These are phyloP conservation scores for Ametastegia equiseti DNA, from an alignment of 2,888 invertebrate genomes.

Conservation along the genomic window DNA sequence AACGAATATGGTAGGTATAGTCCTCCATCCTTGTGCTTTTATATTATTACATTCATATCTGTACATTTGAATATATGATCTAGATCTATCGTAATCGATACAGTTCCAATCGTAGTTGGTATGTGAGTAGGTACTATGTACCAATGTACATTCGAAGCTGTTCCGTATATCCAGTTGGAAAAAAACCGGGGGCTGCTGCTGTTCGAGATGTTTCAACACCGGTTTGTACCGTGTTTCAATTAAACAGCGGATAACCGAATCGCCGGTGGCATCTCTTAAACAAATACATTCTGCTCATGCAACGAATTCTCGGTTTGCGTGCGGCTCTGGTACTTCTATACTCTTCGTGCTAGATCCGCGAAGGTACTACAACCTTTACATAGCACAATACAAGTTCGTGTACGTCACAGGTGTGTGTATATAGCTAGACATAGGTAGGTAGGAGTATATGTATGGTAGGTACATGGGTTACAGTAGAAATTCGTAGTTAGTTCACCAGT, in stretches of 20 bases:
- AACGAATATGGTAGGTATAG: not conserved
- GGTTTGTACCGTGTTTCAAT: constrained; percentile 34
- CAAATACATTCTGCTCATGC: constrained; percentile 40
- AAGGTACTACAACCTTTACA: constrained; percentile 16
- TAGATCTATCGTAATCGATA: not conserved
- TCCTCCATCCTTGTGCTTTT: not conserved
- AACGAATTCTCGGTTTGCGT: constrained; percentile 25
- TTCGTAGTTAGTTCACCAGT: not conserved
- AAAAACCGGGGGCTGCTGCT: not conserved
- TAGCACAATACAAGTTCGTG: not conserved
- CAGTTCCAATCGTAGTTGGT: not conserved
- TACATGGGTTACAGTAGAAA: no score
- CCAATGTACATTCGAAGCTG: not conserved
- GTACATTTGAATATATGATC: not conserved
- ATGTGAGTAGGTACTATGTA: no score
- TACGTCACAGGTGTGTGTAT: not conserved
- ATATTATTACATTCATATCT: not conserved
- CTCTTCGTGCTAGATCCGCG: constrained; percentile 39
- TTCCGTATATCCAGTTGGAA: not conserved
- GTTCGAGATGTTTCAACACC: constrained; percentile 9
- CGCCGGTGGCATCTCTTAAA: constrained; percentile 23
- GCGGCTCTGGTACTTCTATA: no score
- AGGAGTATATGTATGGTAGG: no score
- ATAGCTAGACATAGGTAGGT: not conserved
- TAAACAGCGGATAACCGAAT: constrained; percentile 23